Percentiles rank a stretch among this genome's conserved stretches.
These are phyloP conservation scores for Deroplatys truncata DNA, from an alignment of 2,888 invertebrate species.

Conservation along the genomic window DNA sequence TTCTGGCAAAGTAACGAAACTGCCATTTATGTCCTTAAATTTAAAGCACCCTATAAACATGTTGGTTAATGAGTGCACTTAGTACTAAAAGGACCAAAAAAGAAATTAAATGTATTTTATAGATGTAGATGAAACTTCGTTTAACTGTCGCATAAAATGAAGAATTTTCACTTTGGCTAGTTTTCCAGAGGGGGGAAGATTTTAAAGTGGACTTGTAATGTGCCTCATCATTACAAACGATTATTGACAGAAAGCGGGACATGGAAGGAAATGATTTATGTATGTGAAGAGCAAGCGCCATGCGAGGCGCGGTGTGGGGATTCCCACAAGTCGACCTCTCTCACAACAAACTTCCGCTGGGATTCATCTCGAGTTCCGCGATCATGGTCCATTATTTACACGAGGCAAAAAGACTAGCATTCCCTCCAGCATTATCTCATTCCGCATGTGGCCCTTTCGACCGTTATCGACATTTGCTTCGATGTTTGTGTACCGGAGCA, in stretches of 20 bases:
- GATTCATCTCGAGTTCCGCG: neutral
- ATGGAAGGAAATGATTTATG: neutral
- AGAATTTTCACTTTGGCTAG: no score
- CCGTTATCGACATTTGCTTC: neutral
- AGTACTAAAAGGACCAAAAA: no score
- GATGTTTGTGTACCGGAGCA: neutral
- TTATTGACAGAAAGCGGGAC: neutral
- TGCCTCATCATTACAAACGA: neutral
- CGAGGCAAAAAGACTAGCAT: neutral
- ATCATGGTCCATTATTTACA: neutral
- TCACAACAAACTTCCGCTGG: neutral
- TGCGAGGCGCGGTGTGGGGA: neutral
- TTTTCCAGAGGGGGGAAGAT: no score
- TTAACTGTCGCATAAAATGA: no score
- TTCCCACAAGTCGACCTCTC: neutral
- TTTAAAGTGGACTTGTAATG: neutral
- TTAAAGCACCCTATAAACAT: no score
- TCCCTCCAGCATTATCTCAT: neutral
- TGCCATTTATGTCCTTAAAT: no score
- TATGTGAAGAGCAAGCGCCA: neutral
- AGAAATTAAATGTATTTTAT: no score
- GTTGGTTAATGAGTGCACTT: no score
- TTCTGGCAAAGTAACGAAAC: no score
- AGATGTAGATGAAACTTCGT: no score
- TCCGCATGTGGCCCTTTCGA: neutral